Evolutionary conservation across 1,140 invertebrate genomes (phyloP).

Genomic region (Diachasma alloeum): DNA sequence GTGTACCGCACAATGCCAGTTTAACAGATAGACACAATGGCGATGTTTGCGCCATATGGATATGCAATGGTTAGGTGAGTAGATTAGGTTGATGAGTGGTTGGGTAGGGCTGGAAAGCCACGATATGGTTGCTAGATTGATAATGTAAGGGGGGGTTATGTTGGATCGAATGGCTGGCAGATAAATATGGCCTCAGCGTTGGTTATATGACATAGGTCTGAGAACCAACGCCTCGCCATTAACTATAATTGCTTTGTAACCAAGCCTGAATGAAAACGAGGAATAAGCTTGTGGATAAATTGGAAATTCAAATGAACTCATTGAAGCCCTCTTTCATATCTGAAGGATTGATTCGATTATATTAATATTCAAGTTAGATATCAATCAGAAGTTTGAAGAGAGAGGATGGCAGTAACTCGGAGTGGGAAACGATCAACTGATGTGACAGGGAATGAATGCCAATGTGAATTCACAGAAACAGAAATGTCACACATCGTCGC

Average conservation of each 20-base stretch:
- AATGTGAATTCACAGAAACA: slow-evolving; percentile 3
- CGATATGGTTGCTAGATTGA: slow-evolving; percentile 53
- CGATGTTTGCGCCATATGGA: slow-evolving; percentile 43
- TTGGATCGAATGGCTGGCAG: slow-evolving; percentile 12
- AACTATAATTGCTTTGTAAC: background rate
- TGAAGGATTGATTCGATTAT: background rate
- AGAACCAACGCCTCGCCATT: background rate
- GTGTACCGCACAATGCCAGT: slow-evolving; percentile 19
- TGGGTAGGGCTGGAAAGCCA: slow-evolving; percentile 40
- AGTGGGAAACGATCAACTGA: background rate
- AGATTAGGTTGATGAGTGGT: slow-evolving; percentile 48
- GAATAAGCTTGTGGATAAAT: too few species aligned
- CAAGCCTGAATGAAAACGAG: background rate
- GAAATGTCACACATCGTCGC: slow-evolving; percentile 1
- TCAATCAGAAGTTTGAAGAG: background rate
- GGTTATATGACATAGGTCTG: background rate
- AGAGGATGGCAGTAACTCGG: background rate
- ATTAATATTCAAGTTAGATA: background rate
- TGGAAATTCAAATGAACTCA: too few species aligned
- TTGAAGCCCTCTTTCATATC: background rate
- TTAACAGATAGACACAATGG: slow-evolving; percentile 49
- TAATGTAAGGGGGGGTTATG: slow-evolving; percentile 36
- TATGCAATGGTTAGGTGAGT: slow-evolving; percentile 40
- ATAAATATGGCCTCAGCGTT: slow-evolving; percentile 6
- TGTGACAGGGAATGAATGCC: slow-evolving; percentile 3